Base-by-base conservation (phyloP, 2,113 vertebrate genomes). In the Benitochromis conjunctus region DNA sequence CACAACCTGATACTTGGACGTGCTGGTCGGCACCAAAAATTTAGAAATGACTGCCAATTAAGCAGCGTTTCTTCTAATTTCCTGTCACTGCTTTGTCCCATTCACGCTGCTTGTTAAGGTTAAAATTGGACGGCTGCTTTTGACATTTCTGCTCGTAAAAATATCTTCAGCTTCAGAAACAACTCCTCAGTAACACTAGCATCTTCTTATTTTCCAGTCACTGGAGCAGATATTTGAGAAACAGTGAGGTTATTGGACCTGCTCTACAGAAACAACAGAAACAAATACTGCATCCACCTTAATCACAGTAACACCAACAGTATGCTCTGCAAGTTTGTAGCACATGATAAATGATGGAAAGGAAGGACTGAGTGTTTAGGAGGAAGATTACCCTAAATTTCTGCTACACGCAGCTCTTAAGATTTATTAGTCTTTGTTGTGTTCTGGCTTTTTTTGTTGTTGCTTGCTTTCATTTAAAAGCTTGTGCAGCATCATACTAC, bases 11-110 rank as follows among this genome's bases (percentile, higher is more conserved):
- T 64, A 38, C 31, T n/a, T 36, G 60, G 60, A 64, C 12, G 60
- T 36, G 8, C 29, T 34, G 3, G 60, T 12, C 31, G 36, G 31
- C 31, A 64, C 18, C 34, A 36, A 38, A 38, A 0, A n/a, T 0
- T n/a, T 38, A 12, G 1, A 12, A 38, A 64, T 38, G 60, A 64
- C 1, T 34, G 0, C 18, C 34, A 64, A 7, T 64, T 7, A 0
- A 13, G 60, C 60, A 0, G 60, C 10, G 0, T 64, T 64, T 64
- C 31, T 64, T 64, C 18, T 31, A 64, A 64, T 64, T n/a, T 7
- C 60, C 60, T n/a, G 58, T 36, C 58, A 12, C 31, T n/a, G 34
- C 34, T 64, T 64, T 64, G 60, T n/a, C 34, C 60, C 60, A 64
- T n/a, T 64, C 34, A 0, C 1, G 2, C 34, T n/a, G 10, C 60